Percentiles rank a stretch among this genome's conserved stretches.
phyloP scores from a whole-genome alignment of 2,888 invertebrate species.

The Lycocerus yunnanus region DNA sequence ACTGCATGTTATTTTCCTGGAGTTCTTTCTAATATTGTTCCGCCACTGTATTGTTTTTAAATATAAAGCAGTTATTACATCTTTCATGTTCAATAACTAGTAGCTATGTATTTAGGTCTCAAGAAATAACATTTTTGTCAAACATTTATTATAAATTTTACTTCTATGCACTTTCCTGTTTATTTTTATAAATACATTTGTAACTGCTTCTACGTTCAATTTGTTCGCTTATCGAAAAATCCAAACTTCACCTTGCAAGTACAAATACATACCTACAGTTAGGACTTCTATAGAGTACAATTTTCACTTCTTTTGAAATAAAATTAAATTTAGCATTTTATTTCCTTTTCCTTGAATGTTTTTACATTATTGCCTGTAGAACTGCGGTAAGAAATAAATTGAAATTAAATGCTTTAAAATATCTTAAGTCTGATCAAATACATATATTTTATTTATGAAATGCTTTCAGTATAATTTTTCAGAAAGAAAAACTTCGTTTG shows the following conservation, averaged over 20 bases:
- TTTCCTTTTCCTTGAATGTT: neutral
- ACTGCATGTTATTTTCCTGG: no score
- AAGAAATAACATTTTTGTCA: neutral
- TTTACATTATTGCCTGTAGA: neutral
- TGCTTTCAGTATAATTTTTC: neutral
- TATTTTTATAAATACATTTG: neutral
- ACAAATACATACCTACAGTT: neutral
- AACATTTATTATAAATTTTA: neutral
- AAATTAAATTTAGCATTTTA: neutral
- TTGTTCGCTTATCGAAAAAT: neutral
- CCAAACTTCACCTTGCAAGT: neutral
- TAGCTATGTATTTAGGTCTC: neutral
- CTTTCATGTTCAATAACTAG: no score
- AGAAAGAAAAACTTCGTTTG: neutral
- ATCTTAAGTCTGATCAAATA: neutral
- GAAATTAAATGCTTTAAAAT: neutral
- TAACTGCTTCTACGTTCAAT: neutral
- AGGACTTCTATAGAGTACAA: neutral
- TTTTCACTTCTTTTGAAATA: neutral
- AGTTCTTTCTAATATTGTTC: no score
- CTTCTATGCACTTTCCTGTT: neutral
- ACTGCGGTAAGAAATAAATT: neutral
- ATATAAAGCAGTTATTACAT: no score
- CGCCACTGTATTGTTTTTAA: no score
- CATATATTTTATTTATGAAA: neutral